Conservation (phyloP, 2,888 invertebrate species). For the Artemia sp. region DNA sequence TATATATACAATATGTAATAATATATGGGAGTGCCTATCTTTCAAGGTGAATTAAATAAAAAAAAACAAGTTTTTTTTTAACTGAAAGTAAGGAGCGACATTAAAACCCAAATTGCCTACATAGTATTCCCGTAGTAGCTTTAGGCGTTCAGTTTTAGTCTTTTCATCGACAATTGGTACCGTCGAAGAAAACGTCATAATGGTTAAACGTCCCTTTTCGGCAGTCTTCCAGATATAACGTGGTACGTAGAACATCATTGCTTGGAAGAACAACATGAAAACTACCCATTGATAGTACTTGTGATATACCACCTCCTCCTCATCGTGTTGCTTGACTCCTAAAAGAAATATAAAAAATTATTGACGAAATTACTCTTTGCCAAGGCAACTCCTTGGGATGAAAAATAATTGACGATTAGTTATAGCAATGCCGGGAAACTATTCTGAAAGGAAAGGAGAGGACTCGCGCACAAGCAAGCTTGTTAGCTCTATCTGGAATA, state of each 20-base stretch:
- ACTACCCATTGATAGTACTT: constrained; percentile 76
- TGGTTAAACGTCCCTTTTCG: constrained; percentile 28
- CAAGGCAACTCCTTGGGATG: too few species aligned
- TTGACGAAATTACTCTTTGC: background rate
- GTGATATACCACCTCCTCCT: constrained; percentile 42
- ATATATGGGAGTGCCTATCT: too few species aligned
- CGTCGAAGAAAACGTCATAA: constrained; percentile 19
- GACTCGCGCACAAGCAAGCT: too few species aligned
- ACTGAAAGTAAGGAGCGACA: too few species aligned
- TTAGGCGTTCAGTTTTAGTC: constrained; percentile 22
- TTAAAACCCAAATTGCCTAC: constrained; percentile 53
- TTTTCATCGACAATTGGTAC: constrained; percentile 18
- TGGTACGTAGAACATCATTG: constrained; percentile 29
- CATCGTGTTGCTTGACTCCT: constrained; percentile 13
- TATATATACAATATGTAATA: too few species aligned
- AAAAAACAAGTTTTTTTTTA: too few species aligned
- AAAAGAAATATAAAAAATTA: background rate
- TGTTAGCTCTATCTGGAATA: too few species aligned
- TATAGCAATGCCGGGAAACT: too few species aligned
- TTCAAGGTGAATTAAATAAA: too few species aligned
- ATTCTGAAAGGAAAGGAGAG: too few species aligned
- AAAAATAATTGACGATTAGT: too few species aligned
- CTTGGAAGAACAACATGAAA: constrained; percentile 61
- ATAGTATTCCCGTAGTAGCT: constrained; percentile 28
- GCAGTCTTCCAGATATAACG: constrained; percentile 30